phyloP scores from a whole-genome alignment of 2,888 invertebrate species.

The Notodonta dromedarius region DNA sequence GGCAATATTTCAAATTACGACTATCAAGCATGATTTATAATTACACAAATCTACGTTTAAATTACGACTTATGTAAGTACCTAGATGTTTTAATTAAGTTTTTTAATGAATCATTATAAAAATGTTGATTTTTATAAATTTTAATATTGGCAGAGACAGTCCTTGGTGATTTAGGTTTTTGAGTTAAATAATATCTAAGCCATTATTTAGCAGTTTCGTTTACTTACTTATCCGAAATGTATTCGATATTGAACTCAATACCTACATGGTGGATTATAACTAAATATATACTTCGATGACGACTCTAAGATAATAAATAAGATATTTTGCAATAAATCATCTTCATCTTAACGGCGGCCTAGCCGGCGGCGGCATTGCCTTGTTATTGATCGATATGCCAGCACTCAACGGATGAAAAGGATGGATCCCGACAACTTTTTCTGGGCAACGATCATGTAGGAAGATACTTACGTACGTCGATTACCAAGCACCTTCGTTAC shows the following conservation, averaged over 20 bases:
- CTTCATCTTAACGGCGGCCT: constrained; percentile 4
- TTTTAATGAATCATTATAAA: constrained; percentile 6
- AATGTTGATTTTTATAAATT: background rate
- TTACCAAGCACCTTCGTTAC: background rate
- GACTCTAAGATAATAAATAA: constrained; percentile 1
- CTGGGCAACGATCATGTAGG: background rate
- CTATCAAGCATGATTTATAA: too few relatives aligned
- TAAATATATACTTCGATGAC: too few relatives aligned
- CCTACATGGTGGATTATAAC: too few relatives aligned
- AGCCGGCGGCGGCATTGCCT: background rate
- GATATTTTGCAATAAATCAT: constrained; percentile 5
- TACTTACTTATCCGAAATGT: background rate
- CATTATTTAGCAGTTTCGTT: background rate
- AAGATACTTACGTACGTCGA: background rate
- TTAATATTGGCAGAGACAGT: background rate
- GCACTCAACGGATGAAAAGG: constrained; percentile 2
- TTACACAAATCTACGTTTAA: too few relatives aligned
- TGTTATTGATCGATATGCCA: constrained; percentile 5
- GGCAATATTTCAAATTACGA: too few relatives aligned
- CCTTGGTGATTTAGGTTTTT: background rate
- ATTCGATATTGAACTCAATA: background rate
- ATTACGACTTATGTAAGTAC: too few relatives aligned
- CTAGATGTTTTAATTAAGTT: too few relatives aligned
- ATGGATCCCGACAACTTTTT: background rate
- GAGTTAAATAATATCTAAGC: too few relatives aligned